Evolutionary conservation across 2,888 invertebrate genomes (phyloP).

Genomic region (Melinopterus prodromus): DNA sequence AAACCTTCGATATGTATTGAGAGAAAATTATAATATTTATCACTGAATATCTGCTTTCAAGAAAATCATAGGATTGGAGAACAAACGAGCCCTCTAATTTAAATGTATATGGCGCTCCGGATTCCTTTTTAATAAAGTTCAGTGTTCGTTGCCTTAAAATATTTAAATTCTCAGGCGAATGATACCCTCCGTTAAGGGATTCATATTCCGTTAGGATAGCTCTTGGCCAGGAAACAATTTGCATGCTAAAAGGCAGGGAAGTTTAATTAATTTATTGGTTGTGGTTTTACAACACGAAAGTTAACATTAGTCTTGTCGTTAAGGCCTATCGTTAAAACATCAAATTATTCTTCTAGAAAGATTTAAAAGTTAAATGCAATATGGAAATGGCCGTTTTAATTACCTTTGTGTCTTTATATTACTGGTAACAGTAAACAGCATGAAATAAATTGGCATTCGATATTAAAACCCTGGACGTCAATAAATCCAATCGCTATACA

Average conservation of each 20-base stretch:
- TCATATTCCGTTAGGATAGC: not conserved
- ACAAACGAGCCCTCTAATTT: not conserved
- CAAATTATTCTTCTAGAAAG: too few relatives aligned
- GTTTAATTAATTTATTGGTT: not conserved
- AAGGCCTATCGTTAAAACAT: too few relatives aligned
- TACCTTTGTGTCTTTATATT: not conserved
- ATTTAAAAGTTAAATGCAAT: not conserved
- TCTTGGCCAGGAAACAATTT: not conserved
- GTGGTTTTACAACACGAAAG: not conserved
- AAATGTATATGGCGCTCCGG: not conserved
- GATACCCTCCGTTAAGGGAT: not conserved
- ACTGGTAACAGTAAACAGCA: not conserved
- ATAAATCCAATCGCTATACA: constrained; percentile 20
- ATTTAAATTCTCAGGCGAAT: not conserved
- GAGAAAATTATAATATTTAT: too few relatives aligned
- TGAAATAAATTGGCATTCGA: constrained; percentile 20
- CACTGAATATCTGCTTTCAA: too few relatives aligned
- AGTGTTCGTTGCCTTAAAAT: not conserved
- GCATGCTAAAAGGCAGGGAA: not conserved
- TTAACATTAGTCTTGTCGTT: not conserved
- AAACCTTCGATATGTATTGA: too few relatives aligned
- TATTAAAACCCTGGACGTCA: constrained; percentile 17
- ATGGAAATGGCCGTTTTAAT: not conserved
- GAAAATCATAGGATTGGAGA: not conserved
- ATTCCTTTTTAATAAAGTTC: not conserved